Conservation (phyloP, 1,140 invertebrate genomes). For the Xylocopa sonorina region DNA sequence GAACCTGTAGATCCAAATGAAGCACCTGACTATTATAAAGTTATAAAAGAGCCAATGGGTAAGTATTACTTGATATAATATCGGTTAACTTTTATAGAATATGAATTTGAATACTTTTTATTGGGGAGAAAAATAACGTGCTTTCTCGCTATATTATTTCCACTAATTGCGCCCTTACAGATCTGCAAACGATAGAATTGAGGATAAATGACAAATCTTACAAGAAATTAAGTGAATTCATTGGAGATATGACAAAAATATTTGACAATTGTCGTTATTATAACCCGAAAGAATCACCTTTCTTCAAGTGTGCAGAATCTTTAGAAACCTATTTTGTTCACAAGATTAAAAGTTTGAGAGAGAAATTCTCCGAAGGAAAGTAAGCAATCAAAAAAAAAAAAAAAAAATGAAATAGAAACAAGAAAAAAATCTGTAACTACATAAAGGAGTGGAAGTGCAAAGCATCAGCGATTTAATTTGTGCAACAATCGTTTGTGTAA, state of each 20-base stretch:
- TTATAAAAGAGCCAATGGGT: slow-evolving; percentile 99
- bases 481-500: slow-evolving; percentile 45
- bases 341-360: slow-evolving; percentile 92
- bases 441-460: slow-evolving; percentile 52
- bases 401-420: slow-evolving; percentile 19
- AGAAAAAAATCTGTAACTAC: slow-evolving; percentile 61
- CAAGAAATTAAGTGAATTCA: slow-evolving; percentile 95
- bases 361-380: slow-evolving; percentile 87
- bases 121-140: background rate
- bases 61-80: slow-evolving; percentile 72
- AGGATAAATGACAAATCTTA: slow-evolving; percentile 93
- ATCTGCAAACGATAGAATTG: slow-evolving; percentile 95
- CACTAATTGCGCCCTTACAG: slow-evolving; percentile 84
- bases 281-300: slow-evolving; percentile 96
- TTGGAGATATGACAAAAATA: slow-evolving; percentile 98
- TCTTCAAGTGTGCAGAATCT: slow-evolving; percentile 97
- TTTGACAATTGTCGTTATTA: slow-evolving; percentile 99
- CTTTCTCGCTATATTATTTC: slow-evolving; percentile 23
- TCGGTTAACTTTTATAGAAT: no score
- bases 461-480: slow-evolving; percentile 44
- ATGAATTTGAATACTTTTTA: background rate
- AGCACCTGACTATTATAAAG: slow-evolving; percentile 98
- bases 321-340: slow-evolving; percentile 98
- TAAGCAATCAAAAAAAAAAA: slow-evolving; percentile 69
- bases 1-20: slow-evolving; percentile 97